phyloP scores from a whole-genome alignment of 2,888 invertebrate species.

The Chrysopilus asiliformis region DNA sequence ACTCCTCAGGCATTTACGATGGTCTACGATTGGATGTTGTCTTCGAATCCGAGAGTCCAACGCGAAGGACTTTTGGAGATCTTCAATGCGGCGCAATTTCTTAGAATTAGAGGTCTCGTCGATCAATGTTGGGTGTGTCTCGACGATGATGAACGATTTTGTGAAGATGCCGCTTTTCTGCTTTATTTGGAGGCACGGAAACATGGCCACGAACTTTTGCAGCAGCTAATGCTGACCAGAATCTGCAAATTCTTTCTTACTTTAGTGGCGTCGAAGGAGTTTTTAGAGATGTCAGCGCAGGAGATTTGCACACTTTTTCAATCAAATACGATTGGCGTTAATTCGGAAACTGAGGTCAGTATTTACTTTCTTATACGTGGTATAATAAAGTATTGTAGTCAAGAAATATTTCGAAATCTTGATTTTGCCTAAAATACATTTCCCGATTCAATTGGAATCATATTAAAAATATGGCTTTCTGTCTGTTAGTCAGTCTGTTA shows the following conservation, averaged over 20 bases:
- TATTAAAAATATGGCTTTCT: too few species aligned
- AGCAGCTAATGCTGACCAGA: slow-evolving; percentile 40
- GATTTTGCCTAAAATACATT: too few species aligned
- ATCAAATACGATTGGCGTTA: slow-evolving; percentile 61
- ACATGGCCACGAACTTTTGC: slow-evolving; percentile 28
- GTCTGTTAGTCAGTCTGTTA: too few species aligned
- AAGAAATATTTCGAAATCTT: too few species aligned
- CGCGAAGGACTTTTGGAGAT: slow-evolving; percentile 59
- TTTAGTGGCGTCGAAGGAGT: slow-evolving; percentile 61
- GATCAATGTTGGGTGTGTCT: slow-evolving; percentile 68
- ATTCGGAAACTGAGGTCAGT: slow-evolving; percentile 43
- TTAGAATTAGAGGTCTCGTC: slow-evolving; percentile 58
- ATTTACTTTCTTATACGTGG: slow-evolving; percentile 2
- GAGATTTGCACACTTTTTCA: slow-evolving; percentile 53
- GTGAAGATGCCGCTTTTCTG: slow-evolving; percentile 60
- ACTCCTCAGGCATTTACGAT: slow-evolving; percentile 49
- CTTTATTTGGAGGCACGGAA: slow-evolving; percentile 48
- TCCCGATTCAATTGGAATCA: too few species aligned
- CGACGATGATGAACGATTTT: slow-evolving; percentile 52
- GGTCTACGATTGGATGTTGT: slow-evolving; percentile 74
- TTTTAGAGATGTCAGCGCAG: slow-evolving; percentile 48
- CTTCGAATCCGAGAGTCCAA: slow-evolving; percentile 49
- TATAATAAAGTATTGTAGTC: not conserved
- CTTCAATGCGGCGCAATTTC: slow-evolving; percentile 55
- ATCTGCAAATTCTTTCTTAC: slow-evolving; percentile 64